Evolutionary conservation across 1,140 invertebrate species (phyloP).

Genomic region (Propsilocerus akamusi): DNA sequence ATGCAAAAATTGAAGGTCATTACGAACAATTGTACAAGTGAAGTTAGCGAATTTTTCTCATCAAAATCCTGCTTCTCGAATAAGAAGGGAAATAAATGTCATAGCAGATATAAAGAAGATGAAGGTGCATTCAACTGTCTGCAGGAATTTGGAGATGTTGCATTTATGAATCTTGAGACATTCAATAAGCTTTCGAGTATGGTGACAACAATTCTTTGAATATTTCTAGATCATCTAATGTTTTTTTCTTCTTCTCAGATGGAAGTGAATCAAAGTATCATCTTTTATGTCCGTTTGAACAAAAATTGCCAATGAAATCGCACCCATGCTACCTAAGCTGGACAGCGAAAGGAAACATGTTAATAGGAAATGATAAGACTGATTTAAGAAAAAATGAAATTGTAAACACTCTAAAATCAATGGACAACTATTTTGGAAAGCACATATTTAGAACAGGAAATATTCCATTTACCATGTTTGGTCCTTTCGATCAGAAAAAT

Average conservation of each 20-base stretch:
- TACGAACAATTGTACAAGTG: constrained; percentile 19
- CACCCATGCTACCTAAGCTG: constrained; percentile 47
- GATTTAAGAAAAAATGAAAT: constrained; percentile 37
- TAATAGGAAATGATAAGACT: constrained; percentile 31
- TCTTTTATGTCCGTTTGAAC: constrained; percentile 30
- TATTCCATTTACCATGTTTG: constrained; percentile 43
- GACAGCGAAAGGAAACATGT: constrained; percentile 41
- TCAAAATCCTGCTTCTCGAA: constrained; percentile 36
- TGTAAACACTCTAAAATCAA: constrained; percentile 37
- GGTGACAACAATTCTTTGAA: not conserved
- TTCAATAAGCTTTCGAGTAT: constrained; percentile 38
- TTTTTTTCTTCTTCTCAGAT: constrained; percentile 9
- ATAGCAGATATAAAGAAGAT: constrained; percentile 26
- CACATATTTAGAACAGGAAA: constrained; percentile 30
- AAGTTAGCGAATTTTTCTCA: constrained; percentile 36
- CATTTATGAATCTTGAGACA: constrained; percentile 57
- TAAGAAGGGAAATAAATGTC: constrained; percentile 16
- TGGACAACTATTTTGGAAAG: constrained; percentile 47
- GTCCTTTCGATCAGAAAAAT: constrained; percentile 33
- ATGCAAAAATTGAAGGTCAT: constrained; percentile 28
- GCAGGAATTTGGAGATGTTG: constrained; percentile 60
- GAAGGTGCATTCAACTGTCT: constrained; percentile 60
- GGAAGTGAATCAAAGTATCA: constrained; percentile 15
- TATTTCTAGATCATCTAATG: constrained; percentile 8
- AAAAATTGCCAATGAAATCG: constrained; percentile 17